These are phyloP conservation scores for Cataglyphis hispanica DNA, from an alignment of 1,140 invertebrate genomes.

Conservation along the genomic window DNA sequence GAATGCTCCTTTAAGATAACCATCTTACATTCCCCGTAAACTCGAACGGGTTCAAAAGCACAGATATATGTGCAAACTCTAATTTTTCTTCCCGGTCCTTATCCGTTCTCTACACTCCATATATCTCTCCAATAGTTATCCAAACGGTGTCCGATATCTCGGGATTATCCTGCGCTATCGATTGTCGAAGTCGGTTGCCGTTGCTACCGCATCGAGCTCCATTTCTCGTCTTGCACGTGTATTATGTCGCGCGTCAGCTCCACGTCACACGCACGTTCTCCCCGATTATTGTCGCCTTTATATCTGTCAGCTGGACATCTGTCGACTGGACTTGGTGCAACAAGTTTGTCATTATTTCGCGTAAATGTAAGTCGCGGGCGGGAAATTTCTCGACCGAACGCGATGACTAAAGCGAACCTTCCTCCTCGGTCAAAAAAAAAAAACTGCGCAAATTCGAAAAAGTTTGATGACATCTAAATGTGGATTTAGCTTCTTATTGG, in stretches of 20 bases:
- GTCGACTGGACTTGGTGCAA: conserved; percentile 70
- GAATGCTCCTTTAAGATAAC: background rate
- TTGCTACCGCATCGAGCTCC: background rate
- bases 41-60: background rate
- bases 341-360: conserved; percentile 81
- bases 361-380: conserved; percentile 27
- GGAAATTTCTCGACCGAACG: conserved; percentile 65
- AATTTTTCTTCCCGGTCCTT: background rate
- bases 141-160: background rate
- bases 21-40: background rate
- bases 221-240: background rate
- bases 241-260: background rate
- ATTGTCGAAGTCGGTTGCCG: background rate
- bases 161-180: conserved; percentile 12
- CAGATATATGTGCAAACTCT: background rate
- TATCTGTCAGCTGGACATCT: conserved; percentile 1
- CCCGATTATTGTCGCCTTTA: background rate
- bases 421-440: too few species aligned
- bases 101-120: background rate
- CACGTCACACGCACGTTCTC: background rate
- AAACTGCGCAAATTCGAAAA: too few species aligned
- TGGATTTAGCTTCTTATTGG: too few species aligned
- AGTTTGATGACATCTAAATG: too few species aligned
- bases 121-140: background rate
- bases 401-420: too few species aligned